Evolutionary conservation across 2,797 vertebrate genomes (phyloP).

Genomic region (Pipistrellus kuhlii): DNA sequence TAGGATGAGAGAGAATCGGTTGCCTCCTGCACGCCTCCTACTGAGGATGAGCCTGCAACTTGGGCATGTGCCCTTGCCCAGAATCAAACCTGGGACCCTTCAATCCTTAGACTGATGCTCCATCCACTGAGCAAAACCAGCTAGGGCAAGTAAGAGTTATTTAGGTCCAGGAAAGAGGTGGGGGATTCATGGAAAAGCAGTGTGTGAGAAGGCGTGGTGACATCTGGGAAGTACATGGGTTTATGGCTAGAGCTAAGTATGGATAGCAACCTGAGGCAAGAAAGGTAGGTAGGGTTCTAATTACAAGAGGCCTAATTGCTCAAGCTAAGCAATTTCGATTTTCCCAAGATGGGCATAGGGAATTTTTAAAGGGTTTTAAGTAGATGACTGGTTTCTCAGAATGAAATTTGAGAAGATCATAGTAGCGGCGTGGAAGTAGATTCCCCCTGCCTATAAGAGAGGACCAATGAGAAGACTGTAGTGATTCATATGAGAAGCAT

Average conservation of each 20-base stretch:
- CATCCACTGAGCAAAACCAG: no score
- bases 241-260: neutral
- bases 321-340: neutral
- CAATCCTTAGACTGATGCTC: no score
- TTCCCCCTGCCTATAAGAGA: neutral
- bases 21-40: no score
- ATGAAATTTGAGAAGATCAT: neutral
- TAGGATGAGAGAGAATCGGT: no score
- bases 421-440: no score
- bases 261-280: neutral
- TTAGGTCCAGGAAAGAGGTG: neutral
- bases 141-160: neutral
- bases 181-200: neutral
- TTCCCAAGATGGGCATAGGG: neutral
- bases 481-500: fast-evolving
- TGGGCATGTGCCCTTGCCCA: no score
- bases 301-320: neutral
- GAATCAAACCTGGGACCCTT: no score
- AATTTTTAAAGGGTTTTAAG: neutral
- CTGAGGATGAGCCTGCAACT: no score
- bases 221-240: neutral
- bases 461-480: neutral
- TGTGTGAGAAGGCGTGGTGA: neutral
- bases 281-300: neutral
- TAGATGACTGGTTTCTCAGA: neutral